phyloP scores from a whole-genome alignment of 2,888 invertebrate genomes.

The Drosophila infuscata region DNA sequence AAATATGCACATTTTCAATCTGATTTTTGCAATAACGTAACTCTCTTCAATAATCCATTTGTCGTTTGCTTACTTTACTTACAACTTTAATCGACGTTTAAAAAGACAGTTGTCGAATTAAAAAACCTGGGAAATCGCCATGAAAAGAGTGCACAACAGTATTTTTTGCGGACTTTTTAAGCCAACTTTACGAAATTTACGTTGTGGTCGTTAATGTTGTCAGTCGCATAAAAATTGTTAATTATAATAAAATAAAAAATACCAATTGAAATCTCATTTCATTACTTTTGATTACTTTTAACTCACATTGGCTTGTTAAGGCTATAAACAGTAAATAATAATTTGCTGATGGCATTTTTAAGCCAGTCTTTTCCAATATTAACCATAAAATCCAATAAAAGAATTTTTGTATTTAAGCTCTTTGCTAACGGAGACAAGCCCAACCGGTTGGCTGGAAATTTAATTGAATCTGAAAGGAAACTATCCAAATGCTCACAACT shows the following conservation, averaged over 20 bases:
- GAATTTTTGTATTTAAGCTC: constrained; percentile 17
- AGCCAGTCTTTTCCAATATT: constrained; percentile 20
- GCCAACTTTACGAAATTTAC: constrained; percentile 6
- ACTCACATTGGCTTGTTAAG: constrained; percentile 7
- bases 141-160: not conserved
- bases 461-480: constrained; percentile 16
- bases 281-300: constrained; percentile 47
- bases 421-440: not conserved
- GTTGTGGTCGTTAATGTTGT: constrained; percentile 23
- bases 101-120: not conserved
- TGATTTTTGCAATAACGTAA: not conserved
- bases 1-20: not conserved
- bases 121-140: not conserved
- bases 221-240: constrained; percentile 2
- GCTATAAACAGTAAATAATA: constrained; percentile 31
- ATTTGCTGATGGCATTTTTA: constrained; percentile 22
- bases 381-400: constrained; percentile 19
- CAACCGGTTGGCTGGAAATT: not conserved
- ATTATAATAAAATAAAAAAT: not conserved
- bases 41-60: not conserved
- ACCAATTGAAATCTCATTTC: constrained; percentile 39
- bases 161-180: constrained; percentile 8
- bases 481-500: constrained; percentile 8
- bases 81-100: not conserved
- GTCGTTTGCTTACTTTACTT: not conserved